These are phyloP conservation scores for Drosophila dunni DNA, from an alignment of 1,140 invertebrate genomes.

Conservation along the genomic window DNA sequence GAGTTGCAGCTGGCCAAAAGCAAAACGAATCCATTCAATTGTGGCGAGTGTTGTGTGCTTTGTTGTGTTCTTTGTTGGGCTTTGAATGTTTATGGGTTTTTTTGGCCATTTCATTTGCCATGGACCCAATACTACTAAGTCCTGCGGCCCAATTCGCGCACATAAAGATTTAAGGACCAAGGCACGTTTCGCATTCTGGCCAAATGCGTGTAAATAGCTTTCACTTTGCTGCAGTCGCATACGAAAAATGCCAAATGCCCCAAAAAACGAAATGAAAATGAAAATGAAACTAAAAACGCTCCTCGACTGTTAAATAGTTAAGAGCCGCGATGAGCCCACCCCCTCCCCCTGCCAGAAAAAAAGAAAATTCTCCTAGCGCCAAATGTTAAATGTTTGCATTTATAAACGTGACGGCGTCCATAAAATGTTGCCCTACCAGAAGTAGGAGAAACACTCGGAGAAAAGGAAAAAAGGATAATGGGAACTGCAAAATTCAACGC, in stretches of 20 bases:
- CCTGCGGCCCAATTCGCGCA: conserved; percentile 43
- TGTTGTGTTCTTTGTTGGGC: neutral
- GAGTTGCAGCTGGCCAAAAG: conserved; percentile 40
- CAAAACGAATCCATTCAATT: conserved; percentile 35
- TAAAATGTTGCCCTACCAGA: conserved; percentile 32
- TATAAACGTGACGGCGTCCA: conserved; percentile 56
- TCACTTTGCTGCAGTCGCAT: conserved; percentile 61
- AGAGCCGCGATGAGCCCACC: conserved; percentile 6
- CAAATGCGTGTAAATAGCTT: conserved; percentile 76
- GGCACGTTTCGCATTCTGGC: conserved; percentile 66
- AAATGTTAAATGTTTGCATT: conserved; percentile 55
- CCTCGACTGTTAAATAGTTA: conserved; percentile 71
- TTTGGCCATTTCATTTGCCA: conserved; percentile 20
- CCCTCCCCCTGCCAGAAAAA: neutral
- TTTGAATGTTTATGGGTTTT: conserved; percentile 35
- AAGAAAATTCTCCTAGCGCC: neutral
- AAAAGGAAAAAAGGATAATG: conserved; percentile 39
- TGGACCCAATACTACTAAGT: conserved; percentile 14
- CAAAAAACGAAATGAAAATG: conserved; percentile 29
- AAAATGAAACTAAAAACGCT: conserved; percentile 78
- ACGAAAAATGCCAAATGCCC: neutral
- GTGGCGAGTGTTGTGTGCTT: neutral
- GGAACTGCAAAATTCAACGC: conserved; percentile 23
- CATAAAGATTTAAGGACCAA: conserved; percentile 67
- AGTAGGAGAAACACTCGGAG: neutral